Conservation (phyloP, 2,797 vertebrate genomes). For the Periophthalmus magnuspinnatus region DNA sequence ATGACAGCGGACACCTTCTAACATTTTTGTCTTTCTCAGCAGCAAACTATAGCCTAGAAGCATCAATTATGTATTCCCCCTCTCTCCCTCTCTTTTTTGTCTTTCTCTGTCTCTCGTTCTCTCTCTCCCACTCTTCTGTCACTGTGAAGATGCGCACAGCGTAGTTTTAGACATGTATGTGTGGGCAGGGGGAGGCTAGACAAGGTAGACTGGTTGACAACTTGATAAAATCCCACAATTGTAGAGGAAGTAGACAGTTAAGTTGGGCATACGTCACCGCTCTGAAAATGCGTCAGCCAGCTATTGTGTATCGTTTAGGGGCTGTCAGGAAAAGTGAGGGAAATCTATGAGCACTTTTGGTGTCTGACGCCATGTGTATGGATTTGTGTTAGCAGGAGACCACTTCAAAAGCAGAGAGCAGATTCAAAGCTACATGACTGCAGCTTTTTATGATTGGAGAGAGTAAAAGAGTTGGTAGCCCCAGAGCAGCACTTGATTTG, state of each 20-base stretch:
- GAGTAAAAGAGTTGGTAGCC: constrained; percentile 9
- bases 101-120: too few species aligned
- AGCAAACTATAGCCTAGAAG: constrained; percentile 29
- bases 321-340: constrained; percentile 1
- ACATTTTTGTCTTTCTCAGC: constrained; percentile 38
- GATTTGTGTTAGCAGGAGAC: constrained; percentile 22
- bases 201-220: constrained; percentile 17
- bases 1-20: constrained; percentile 26
- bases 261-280: constrained; percentile 13
- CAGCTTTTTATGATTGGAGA: neutral
- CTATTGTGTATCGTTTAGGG: constrained; percentile 9
- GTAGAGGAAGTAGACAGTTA: neutral
- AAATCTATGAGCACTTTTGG: neutral
- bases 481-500: constrained; percentile 10
- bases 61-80: constrained; percentile 58
- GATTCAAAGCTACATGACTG: neutral
- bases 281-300: neutral
- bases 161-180: neutral
- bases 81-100: too few species aligned
- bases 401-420: constrained; percentile 3
- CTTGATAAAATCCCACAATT: constrained; percentile 14
- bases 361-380: constrained; percentile 14
- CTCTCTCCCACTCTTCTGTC: constrained; percentile 16
- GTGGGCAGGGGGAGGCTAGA: constrained; percentile 2
- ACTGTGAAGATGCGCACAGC: neutral